Conservation (phyloP, 2,797 vertebrate genomes). For the Smutsia gigantea region DNA sequence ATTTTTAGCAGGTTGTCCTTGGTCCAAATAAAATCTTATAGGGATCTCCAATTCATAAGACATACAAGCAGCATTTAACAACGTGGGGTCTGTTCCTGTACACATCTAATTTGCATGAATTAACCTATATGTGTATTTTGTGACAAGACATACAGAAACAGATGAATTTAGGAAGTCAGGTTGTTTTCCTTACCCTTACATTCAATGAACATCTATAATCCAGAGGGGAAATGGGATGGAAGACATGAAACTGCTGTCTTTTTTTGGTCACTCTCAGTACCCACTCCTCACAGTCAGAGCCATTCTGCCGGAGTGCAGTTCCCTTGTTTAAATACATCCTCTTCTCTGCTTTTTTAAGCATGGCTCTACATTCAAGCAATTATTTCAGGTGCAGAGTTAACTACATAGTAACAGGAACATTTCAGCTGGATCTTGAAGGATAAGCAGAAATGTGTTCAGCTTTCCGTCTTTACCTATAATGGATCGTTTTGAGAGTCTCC, state of each 20-base stretch:
- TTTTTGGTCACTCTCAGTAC: not conserved
- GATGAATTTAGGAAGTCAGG: not conserved
- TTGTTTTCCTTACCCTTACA: not conserved
- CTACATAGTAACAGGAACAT: not conserved
- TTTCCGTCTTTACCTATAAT: not conserved
- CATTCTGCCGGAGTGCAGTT: not conserved
- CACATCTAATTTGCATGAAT: constrained; percentile 36
- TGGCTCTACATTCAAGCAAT: not conserved
- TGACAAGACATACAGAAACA: constrained; percentile 2
- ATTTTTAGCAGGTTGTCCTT: not conserved
- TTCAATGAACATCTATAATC: not conserved
- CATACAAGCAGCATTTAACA: not conserved
- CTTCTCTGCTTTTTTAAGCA: not conserved
- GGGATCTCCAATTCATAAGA: not conserved
- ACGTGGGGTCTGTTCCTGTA: not conserved
- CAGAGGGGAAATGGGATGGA: not conserved
- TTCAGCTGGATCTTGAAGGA: not conserved
- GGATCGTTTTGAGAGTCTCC: not conserved
- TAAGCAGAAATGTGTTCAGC: not conserved
- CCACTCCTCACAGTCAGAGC: not conserved
- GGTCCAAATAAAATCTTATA: not conserved
- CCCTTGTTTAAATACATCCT: not conserved
- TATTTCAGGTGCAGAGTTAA: not conserved
- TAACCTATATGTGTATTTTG: not conserved
- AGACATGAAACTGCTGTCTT: not conserved